Conservation (phyloP, 2,113 vertebrate species). For the Bos indicus region DNA sequence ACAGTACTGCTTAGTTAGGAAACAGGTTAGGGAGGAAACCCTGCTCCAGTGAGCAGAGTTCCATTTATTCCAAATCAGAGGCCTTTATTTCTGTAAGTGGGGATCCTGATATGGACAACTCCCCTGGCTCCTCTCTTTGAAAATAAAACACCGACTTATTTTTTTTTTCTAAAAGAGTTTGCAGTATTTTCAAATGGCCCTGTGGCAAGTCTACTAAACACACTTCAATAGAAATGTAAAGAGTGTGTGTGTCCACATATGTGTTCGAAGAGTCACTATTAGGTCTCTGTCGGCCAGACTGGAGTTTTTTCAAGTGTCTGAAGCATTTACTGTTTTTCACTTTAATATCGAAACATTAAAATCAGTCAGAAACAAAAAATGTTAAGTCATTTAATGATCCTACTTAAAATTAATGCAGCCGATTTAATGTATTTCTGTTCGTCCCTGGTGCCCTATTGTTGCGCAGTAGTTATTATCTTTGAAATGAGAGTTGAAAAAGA, state of each 20-base stretch:
- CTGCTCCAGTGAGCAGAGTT: background rate
- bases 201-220: background rate
- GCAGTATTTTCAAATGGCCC: background rate
- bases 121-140: background rate
- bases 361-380: constrained; percentile 31
- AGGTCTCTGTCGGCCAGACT: background rate
- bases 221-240: background rate
- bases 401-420: constrained; percentile 22
- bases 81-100: background rate
- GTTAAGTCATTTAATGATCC: constrained; percentile 32
- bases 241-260: background rate
- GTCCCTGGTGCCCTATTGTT: background rate
- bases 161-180: background rate
- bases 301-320: background rate
- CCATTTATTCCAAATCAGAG: background rate
- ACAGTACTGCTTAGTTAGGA: background rate
- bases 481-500: constrained; percentile 45
- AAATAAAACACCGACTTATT: background rate
- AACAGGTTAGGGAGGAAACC: background rate
- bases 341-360: constrained; percentile 15
- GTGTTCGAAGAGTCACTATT: background rate
- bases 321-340: background rate
- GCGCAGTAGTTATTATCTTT: constrained; percentile 30
- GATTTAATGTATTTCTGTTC: constrained; percentile 23
- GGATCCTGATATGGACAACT: background rate